Percentiles rank a stretch among this genome's conserved stretches.
Conservation (phyloP, 1,140 invertebrate genomes). For the Euura lappo region DNA sequence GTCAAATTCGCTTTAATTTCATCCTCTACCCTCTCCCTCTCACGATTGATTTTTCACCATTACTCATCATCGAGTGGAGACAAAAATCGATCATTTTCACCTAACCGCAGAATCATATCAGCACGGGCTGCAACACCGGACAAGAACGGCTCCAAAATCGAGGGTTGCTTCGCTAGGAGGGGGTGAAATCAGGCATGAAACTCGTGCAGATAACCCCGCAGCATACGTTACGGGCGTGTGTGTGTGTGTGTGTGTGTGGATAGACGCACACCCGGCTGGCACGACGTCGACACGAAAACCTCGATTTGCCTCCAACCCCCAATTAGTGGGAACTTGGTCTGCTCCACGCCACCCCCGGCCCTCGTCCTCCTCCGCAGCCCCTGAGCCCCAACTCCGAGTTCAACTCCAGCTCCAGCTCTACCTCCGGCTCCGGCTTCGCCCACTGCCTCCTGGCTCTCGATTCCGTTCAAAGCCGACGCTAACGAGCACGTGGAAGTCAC, state of each 20-base stretch:
- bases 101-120: neutral
- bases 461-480: slow-evolving; percentile 54
- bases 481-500: slow-evolving; percentile 61
- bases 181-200: slow-evolving; percentile 13
- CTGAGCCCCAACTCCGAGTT: slow-evolving; percentile 34
- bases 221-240: neutral
- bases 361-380: slow-evolving; percentile 4
- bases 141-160: neutral
- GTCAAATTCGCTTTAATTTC: slow-evolving; percentile 18
- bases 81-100: too few species aligned
- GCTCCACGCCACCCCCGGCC: slow-evolving; percentile 27
- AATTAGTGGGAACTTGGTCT: slow-evolving; percentile 42
- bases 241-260: neutral
- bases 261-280: neutral
- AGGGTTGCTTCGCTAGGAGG: neutral
- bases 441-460: slow-evolving; percentile 19
- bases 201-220: neutral
- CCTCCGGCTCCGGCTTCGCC: slow-evolving; percentile 17
- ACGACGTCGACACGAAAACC: neutral
- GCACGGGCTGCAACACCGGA: neutral
- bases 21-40: neutral
- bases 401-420: slow-evolving; percentile 20
- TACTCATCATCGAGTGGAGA: neutral
- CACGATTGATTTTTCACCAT: neutral
- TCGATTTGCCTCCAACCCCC: slow-evolving; percentile 24